Conservation (phyloP, 2,888 invertebrate species). For the Melitaea athalia region DNA sequence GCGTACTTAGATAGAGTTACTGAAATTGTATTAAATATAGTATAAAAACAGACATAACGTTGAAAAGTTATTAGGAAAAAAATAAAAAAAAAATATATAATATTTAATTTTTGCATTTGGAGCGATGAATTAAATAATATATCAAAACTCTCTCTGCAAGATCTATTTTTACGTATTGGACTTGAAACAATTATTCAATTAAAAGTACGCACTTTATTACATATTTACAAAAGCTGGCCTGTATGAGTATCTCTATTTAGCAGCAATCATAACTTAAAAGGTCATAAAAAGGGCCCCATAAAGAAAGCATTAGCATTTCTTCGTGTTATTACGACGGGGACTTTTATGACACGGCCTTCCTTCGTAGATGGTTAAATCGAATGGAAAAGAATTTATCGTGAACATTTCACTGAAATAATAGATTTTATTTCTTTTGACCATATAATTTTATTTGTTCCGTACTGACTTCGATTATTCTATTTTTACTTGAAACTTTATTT, state of each 20-base stretch:
- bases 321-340: slow-evolving; percentile 59
- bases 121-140: too few species aligned
- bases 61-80: too few species aligned
- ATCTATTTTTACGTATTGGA: too few species aligned
- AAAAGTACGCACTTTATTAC: background rate
- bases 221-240: slow-evolving; percentile 39
- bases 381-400: slow-evolving; percentile 35
- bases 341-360: slow-evolving; percentile 46
- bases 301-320: slow-evolving; percentile 69
- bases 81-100: too few species aligned
- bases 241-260: slow-evolving; percentile 61
- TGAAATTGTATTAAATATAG: background rate
- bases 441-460: slow-evolving; percentile 19
- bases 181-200: too few species aligned
- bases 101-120: background rate
- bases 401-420: slow-evolving; percentile 33
- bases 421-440: slow-evolving; percentile 29
- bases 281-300: slow-evolving; percentile 71
- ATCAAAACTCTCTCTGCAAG: too few species aligned
- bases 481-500: background rate
- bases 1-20: background rate
- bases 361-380: slow-evolving; percentile 41
- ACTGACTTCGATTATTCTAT: slow-evolving; percentile 6
- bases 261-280: slow-evolving; percentile 71
- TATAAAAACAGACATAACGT: too few species aligned